Evolutionary conservation across 2,888 invertebrate genomes (phyloP), one percentile per base, ranked within the genome.

Genomic region (Aphodius granarius): DNA sequence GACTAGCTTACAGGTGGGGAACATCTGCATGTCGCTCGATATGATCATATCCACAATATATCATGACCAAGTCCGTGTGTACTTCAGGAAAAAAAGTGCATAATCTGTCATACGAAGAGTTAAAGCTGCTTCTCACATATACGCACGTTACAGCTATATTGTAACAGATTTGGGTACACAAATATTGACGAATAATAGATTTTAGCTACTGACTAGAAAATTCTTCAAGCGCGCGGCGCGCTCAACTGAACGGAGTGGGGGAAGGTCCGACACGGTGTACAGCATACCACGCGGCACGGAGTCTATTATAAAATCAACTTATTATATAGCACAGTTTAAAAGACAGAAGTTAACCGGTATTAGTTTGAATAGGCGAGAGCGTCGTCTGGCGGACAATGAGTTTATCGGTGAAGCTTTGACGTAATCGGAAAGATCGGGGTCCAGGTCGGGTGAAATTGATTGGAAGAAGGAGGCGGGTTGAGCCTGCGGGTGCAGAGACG

Each of bases 1-100:
- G 68, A 68, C 68, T 68, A n/a, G 22, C 68, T 68, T 68, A 68
- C 68, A 68, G 68, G 68, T 68, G 68, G n/a, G n/a, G 68, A 68
- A 68, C 68, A 68, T 68, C 68, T 68, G 68, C 68, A 19, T 21
- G 21, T 21, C 20, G 19, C 20, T n/a, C 21, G 68, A 68, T 68
- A 68, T 68, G n/a, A 68, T n/a, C 68, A 68, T 68, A 68, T 68
- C 68, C 68, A 19, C 20, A 18, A 6, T 43, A 43, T 43, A 43
- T 43, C 43, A 43, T 43, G 43, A 9, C 43, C 13, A 43, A 6
- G 43, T 43, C 13, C 43, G 43, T 43, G 43, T 43, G 43, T 43
- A 43, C 43, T 43, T 43, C 9, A 43, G 43, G 43, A 43, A 43
- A 43, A 43, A 43, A 43, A 6, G 13, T 13, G 43, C 9, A 6